Evolutionary conservation across 2,113 vertebrate species (phyloP), one percentile per base, ranked within the genome.

Genomic region (Etia nguti): DNA sequence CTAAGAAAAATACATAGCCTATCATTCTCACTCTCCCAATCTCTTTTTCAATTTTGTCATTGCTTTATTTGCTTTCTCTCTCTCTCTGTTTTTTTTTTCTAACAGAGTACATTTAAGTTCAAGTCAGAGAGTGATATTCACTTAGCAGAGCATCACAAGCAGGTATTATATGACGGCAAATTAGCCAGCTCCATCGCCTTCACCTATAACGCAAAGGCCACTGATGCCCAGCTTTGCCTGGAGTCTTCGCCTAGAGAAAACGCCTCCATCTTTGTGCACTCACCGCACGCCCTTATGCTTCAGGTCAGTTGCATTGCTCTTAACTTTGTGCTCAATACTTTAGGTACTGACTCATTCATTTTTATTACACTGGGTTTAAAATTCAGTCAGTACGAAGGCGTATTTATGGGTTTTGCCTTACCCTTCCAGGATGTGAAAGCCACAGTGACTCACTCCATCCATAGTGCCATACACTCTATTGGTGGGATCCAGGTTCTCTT

Each of bases 91-190:
- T 60, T 52, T 24, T 86, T 84, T 80, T 26, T 43, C 62, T 83
- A 50, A 20, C 97, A 99, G 98, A 99, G 98, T 95, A 99, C 98
- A 2, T 99, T 99, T 90, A 99, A 99, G 91, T 99, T 99, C 94
- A 99, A 99, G 89, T 99, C 98, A 0, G 98, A 99, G 95, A 99
- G 98, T 87, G 98, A 99, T 86, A 98, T 99, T 94, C 98, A 99
- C 91, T 96, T 99, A 92, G 98, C 98, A 6, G 98, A 99, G 92
- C 98, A 99, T 90, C 98, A 99, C 81, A 99, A 99, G 85, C 98
- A 98, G 92, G 98, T 99, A 80, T 90, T 99, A 0, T 99, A 99
- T 6, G 98, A 99, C 26, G 96, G 98, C 36, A 99, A 99, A 87
- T 96, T 99, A 86, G 98, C 98, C 56, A 97, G 96, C 92, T 98